Evolutionary conservation across 30 jellyfish, hydroid and myxozoan species (phyloP), one percentile per base, ranked within the genome.

Genomic region (Aurelia sp.): DNA sequence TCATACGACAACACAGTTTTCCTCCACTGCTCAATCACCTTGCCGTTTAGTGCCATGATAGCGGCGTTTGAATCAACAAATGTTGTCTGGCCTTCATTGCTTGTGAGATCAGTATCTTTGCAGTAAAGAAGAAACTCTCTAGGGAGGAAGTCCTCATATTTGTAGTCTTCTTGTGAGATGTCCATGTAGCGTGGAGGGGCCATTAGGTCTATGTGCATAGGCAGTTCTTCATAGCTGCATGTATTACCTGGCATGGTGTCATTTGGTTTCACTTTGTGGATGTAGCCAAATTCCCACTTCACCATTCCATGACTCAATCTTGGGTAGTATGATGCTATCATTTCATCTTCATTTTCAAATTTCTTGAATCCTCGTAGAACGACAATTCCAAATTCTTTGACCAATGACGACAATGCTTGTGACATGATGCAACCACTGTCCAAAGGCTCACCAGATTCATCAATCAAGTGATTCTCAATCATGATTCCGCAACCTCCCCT

Each of bases 331-430:
- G 37, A 60, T 1, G 48, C 57, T 0, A 73, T 63, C 72, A 73
- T 47, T 6, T 58, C 84, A 4, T 62, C 68, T 51, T 84, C 93
- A 37, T 48, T 63, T 40, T 72, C 40, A 53, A 84, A 84, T 18
- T 84, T 71, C 13, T 62, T 37, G 68, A 84, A 84, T 18, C 93
- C 93, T 62, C 93, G 64, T n/a, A 84, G 76, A 6, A 84, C 87
- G 27, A 84, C 93, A 22, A 73, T 8, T 44, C 93, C 93, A 65
- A 84, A 84, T 57, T 84, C 93, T 63, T 73, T 47, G 7, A 74
- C 40, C 35, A 84, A 11, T 21, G 79, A 22, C 8, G 83, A 40
- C 76, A 67, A 19, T 27, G 79, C 71, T 19, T 68, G 40, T 11
- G 73, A 11, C n/a, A 12, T 23, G 84, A 81, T 68, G 51, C 76